Conservation (phyloP, 2,888 invertebrate genomes). For the Drosophila infuscata region DNA sequence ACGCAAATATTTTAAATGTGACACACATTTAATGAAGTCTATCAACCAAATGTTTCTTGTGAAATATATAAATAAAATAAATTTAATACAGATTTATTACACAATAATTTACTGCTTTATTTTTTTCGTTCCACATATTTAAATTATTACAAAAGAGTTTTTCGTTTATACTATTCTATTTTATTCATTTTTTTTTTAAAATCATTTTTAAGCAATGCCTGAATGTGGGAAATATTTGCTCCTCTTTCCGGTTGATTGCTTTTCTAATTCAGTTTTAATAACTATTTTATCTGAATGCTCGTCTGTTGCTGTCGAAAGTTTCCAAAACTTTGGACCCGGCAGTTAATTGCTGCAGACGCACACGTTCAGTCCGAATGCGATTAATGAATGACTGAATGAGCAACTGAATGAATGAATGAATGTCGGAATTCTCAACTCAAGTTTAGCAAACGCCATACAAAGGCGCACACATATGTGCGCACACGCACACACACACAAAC, state of each 20-base stretch:
- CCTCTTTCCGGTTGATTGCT: conserved; percentile 1
- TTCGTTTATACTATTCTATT: not conserved
- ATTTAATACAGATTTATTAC: not conserved
- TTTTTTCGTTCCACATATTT: not conserved
- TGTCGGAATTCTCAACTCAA: not conserved
- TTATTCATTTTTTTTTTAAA: not conserved
- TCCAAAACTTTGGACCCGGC: conserved; percentile 35
- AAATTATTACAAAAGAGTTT: not conserved
- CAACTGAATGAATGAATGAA: not conserved
- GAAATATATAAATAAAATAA: not conserved
- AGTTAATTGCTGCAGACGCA: conserved; percentile 17
- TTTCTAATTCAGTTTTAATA: conserved; percentile 26
- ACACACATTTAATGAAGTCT: not conserved
- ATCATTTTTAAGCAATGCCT: not conserved
- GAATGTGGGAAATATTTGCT: conserved; percentile 2
- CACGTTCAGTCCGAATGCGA: conserved; percentile 53
- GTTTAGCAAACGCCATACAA: conserved; percentile 5
- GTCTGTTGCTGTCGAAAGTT: conserved; percentile 35
- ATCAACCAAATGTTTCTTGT: not conserved
- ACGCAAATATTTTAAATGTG: not conserved
- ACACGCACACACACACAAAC: conserved; percentile 4
- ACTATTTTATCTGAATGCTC: conserved; percentile 27
- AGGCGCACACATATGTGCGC: not conserved
- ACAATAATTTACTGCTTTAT: not conserved
- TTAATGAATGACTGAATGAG: conserved; percentile 37